These are phyloP conservation scores for Drosophila diplacantha DNA, from an alignment of 2,888 invertebrate genomes.

Conservation along the genomic window DNA sequence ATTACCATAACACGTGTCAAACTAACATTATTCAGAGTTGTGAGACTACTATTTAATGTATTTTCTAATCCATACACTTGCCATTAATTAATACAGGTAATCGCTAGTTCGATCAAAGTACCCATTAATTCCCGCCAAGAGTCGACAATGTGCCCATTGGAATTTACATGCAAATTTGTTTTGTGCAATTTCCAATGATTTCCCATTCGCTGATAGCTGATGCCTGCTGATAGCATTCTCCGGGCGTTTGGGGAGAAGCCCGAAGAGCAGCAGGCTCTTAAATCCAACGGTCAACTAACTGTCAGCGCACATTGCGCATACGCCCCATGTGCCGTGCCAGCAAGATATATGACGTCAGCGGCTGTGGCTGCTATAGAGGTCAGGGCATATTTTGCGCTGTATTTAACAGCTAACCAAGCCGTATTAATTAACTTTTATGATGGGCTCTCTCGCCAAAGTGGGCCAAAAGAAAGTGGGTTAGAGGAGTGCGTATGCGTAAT, in stretches of 20 bases:
- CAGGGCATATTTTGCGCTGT: conserved; percentile 52
- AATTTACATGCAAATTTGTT: conserved; percentile 67
- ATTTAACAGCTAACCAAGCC: conserved; percentile 63
- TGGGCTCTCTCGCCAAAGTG: conserved; percentile 22
- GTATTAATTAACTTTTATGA: conserved; percentile 71
- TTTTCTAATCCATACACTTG: background rate
- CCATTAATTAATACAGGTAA: conserved; percentile 6
- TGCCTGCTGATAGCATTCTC: conserved; percentile 30
- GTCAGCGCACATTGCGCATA: conserved; percentile 53
- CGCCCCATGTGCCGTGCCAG: conserved; percentile 25
- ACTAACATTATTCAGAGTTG: background rate
- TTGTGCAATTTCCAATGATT: conserved; percentile 41
- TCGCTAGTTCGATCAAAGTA: background rate
- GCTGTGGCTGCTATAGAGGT: background rate
- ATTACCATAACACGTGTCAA: too few relatives aligned
- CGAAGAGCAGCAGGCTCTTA: conserved; percentile 20
- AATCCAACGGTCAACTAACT: conserved; percentile 37
- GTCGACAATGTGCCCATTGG: conserved; percentile 60
- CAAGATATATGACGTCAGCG: conserved; percentile 45
- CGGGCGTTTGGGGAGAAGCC: background rate
- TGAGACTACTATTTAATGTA: background rate
- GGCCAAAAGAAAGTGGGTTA: conserved; percentile 18
- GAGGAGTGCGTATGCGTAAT: conserved; percentile 57
- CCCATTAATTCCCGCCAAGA: conserved; percentile 6
- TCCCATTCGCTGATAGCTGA: conserved; percentile 42